A percentile compares a stretch with the other conserved stretches of the same genome.
These are phyloP conservation scores for Agonopterix arenella DNA, from an alignment of 2,888 invertebrate species.

Conservation along the genomic window DNA sequence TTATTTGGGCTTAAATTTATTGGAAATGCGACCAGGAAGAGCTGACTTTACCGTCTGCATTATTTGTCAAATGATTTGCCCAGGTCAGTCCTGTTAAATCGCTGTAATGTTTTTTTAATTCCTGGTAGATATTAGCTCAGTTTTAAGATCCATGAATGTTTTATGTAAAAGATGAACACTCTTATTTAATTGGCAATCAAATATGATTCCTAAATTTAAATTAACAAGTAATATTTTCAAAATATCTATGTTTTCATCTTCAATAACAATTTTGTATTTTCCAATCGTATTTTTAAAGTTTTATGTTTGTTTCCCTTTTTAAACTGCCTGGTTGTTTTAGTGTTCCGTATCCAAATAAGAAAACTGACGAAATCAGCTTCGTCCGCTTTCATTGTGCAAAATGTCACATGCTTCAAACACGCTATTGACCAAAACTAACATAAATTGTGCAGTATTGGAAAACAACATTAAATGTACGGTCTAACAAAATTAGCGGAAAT, in stretches of 20 bases:
- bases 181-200: background rate
- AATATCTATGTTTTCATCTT: conserved; percentile 6
- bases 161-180: conserved; percentile 8
- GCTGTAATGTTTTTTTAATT: conserved; percentile 15
- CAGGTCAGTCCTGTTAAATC: conserved; percentile 33
- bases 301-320: conserved; percentile 1
- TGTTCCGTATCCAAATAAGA: conserved; percentile 7
- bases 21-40: conserved; percentile 16
- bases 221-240: too few species aligned
- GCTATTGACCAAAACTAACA: conserved; percentile 33
- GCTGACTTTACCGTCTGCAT: conserved; percentile 23
- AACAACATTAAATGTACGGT: too few species aligned
- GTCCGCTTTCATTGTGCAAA: conserved; percentile 29
- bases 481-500: too few species aligned
- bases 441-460: background rate
- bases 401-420: conserved; percentile 33
- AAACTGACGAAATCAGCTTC: background rate
- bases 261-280: background rate
- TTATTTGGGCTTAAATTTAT: conserved; percentile 46
- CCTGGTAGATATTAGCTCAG: conserved; percentile 12
- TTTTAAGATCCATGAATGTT: conserved; percentile 5
- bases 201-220: too few species aligned
- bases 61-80: conserved; percentile 16
- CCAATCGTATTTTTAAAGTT: background rate
- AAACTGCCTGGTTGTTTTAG: conserved; percentile 10